Conservation (phyloP, 2,888 invertebrate genomes). For the Criorhina ranunculi region DNA sequence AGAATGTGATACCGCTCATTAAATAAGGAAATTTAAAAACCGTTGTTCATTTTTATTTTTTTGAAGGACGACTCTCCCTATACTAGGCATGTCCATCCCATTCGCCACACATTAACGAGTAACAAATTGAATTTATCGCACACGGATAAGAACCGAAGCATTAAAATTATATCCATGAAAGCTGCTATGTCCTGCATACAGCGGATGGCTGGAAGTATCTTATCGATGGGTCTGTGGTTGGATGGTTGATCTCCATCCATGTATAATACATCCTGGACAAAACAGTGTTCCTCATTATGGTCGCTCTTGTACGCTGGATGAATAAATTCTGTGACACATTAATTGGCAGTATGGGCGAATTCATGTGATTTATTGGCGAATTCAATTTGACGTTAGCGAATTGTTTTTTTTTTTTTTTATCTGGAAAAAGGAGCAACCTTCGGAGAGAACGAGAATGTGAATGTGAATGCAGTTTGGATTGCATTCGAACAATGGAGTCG, state of each 20-base stretch:
- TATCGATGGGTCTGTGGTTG: conserved; percentile 57
- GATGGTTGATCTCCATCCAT: too few relatives aligned
- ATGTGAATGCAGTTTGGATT: conserved; percentile 18
- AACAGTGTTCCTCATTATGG: conserved; percentile 59
- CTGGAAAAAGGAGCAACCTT: neutral
- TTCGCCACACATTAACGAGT: conserved; percentile 58
- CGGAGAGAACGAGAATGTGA: too few relatives aligned
- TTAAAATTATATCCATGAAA: conserved; percentile 47
- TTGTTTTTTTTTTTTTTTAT: neutral
- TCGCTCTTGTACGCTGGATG: conserved; percentile 16
- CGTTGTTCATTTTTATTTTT: neutral
- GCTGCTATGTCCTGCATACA: too few relatives aligned
- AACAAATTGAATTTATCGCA: conserved; percentile 68
- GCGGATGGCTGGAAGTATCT: conserved; percentile 57
- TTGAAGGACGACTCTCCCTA: neutral
- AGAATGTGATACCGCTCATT: conserved; percentile 51
- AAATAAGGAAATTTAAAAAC: conserved; percentile 42
- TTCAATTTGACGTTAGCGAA: conserved; percentile 44
- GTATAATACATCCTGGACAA: neutral
- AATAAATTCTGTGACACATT: conserved; percentile 65
- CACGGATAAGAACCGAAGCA: conserved; percentile 39
- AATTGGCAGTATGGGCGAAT: conserved; percentile 61
- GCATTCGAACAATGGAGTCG: conserved; percentile 14
- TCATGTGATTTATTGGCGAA: conserved; percentile 52
- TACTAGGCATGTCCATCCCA: neutral